phyloP scores from a whole-genome alignment of 2,888 invertebrate genomes.

The Callosobruchus maculatus region DNA sequence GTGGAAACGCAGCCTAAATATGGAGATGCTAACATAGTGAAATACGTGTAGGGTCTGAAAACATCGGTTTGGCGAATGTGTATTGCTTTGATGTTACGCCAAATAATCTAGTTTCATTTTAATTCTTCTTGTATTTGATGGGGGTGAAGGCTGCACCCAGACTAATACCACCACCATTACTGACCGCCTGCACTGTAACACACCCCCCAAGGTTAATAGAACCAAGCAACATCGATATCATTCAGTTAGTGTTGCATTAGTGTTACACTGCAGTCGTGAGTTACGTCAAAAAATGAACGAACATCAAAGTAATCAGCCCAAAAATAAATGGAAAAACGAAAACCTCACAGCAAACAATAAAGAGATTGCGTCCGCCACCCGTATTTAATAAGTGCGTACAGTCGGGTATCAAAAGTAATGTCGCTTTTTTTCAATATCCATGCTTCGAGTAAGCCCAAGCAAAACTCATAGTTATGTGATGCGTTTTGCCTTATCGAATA shows the following conservation, averaged over 20 bases:
- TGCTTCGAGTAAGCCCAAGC: neutral
- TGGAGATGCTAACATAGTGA: too few relatives aligned
- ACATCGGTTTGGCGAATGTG: too few relatives aligned
- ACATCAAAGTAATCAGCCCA: constrained; percentile 50
- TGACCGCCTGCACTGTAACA: constrained; percentile 50
- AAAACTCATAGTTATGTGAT: too few relatives aligned
- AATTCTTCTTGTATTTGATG: neutral
- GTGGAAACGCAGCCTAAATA: too few relatives aligned
- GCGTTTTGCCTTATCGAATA: too few relatives aligned
- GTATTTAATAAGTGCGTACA: constrained; percentile 3
- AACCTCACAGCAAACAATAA: constrained; percentile 51
- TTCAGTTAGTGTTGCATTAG: constrained; percentile 50
- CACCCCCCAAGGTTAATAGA: constrained; percentile 40
- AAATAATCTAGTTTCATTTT: too few relatives aligned
- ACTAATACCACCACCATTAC: neutral
- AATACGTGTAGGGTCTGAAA: too few relatives aligned
- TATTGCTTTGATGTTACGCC: too few relatives aligned
- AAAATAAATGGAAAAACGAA: constrained; percentile 46
- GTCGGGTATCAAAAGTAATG: neutral
- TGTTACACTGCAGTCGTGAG: constrained; percentile 52
- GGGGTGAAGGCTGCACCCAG: neutral
- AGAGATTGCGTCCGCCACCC: constrained; percentile 37
- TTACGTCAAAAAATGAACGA: constrained; percentile 45
- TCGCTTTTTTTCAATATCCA: neutral
- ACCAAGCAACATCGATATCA: constrained; percentile 48